phyloP scores from a whole-genome alignment of 2,888 invertebrate species.

The Aspidiotus destructor region DNA sequence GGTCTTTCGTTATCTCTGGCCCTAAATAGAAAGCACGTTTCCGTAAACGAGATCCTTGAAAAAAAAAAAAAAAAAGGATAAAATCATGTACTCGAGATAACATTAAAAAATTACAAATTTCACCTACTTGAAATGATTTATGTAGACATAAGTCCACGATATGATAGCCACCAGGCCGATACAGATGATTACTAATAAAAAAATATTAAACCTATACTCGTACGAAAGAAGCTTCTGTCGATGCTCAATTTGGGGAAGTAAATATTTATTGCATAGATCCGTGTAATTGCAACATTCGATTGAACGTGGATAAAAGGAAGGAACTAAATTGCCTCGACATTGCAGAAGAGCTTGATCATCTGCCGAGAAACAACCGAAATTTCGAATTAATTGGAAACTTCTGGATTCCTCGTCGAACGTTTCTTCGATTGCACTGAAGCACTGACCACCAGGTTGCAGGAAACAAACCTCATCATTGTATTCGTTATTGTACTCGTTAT shows the following conservation, averaged over 20 bases:
- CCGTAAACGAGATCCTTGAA: too few relatives aligned
- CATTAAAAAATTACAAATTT: conserved; percentile 4
- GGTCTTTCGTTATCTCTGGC: neutral
- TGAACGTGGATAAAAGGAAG: conserved; percentile 66
- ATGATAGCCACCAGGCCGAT: neutral
- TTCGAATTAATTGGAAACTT: conserved; percentile 58
- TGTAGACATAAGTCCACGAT: neutral
- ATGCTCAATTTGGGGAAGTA: conserved; percentile 51
- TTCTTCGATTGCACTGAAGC: conserved; percentile 78
- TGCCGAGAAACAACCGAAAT: conserved; percentile 81
- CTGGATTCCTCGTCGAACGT: conserved; percentile 57
- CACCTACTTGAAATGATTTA: neutral
- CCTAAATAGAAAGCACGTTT: neutral
- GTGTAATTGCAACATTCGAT: conserved; percentile 75
- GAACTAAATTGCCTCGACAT: conserved; percentile 76
- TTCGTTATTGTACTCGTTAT: conserved; percentile 48
- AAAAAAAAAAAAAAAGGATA: neutral
- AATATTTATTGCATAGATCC: conserved; percentile 68
- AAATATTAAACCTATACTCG: neutral
- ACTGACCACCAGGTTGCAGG: conserved; percentile 70
- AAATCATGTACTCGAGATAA: neutral
- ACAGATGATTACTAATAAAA: neutral
- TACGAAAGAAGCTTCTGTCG: conserved; percentile 44
- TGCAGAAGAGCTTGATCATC: conserved; percentile 71
- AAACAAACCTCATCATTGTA: conserved; percentile 64